Conservation (phyloP, 23 tunicate species). For the Corella eumyota region DNA sequence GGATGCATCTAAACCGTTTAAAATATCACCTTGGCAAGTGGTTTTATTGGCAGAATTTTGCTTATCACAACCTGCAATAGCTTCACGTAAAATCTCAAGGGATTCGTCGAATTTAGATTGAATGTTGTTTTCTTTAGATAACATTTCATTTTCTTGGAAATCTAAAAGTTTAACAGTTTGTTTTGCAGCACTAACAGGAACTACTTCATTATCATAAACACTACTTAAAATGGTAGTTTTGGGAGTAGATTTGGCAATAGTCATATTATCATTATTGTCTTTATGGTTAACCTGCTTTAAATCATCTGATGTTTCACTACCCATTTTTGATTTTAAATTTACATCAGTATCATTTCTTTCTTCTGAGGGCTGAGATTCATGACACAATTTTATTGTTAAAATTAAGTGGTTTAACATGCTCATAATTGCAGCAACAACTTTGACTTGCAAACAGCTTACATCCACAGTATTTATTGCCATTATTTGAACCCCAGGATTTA, state of each 20-base stretch:
- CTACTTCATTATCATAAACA: conserved; percentile 53
- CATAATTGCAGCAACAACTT: conserved; percentile 81
- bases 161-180: no score
- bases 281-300: no score
- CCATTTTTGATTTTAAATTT: no score
- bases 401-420: conserved; percentile 20
- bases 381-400: conserved; percentile 34
- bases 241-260: not conserved
- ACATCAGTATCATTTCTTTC: no score
- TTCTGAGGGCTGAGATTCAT: no score
- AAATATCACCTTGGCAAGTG: no score
- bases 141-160: no score
- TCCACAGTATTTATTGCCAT: conserved; percentile 54
- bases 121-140: no score
- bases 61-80: conserved; percentile 67
- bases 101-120: conserved; percentile 70
- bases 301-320: no score
- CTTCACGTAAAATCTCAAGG: conserved; percentile 42
- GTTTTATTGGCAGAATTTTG: conserved; percentile 15
- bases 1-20: no score
- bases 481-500: conserved; percentile 61
- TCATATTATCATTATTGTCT: not conserved
- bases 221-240: conserved; percentile 13
- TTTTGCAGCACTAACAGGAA: no score
- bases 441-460: conserved; percentile 22